Evolutionary conservation across 2,797 vertebrate genomes (phyloP).

Genomic region (Poeciliopsis gracilis): DNA sequence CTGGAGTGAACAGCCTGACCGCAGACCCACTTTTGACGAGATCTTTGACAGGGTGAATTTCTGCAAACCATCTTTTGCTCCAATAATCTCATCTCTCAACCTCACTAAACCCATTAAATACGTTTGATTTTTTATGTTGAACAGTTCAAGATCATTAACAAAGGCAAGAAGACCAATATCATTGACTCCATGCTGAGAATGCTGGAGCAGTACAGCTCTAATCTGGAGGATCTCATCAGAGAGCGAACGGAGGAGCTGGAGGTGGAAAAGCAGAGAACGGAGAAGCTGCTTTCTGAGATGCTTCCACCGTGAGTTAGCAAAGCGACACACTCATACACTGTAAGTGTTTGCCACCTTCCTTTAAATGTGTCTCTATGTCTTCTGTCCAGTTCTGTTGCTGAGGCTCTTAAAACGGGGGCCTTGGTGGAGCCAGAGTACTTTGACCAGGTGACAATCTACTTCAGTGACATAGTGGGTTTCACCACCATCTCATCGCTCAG

Average conservation of each 20-base stretch:
- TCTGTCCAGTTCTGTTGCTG: conserved; percentile 87
- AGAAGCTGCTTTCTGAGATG: conserved; percentile 86
- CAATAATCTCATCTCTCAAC: not conserved
- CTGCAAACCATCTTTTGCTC: not conserved
- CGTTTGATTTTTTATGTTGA: not conserved
- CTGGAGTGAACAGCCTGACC: conserved; percentile 86
- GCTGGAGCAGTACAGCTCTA: conserved; percentile 87
- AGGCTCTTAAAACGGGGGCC: conserved; percentile 89
- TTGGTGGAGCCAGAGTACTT: conserved; percentile 92
- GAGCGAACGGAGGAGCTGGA: conserved; percentile 86
- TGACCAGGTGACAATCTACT: conserved; percentile 94
- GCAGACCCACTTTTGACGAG: conserved; percentile 84
- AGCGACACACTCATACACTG: not conserved
- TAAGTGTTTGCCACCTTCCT: not conserved
- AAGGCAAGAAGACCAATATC: conserved; percentile 88
- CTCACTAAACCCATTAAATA: not conserved
- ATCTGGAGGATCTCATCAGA: conserved; percentile 85
- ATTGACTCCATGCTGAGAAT: conserved; percentile 88
- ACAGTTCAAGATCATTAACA: conserved; percentile 87
- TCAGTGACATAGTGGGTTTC: conserved; percentile 93
- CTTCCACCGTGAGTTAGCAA: conserved; percentile 81
- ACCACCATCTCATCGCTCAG: conserved; percentile 94
- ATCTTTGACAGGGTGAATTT: conserved; percentile 85
- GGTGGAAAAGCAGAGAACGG: conserved; percentile 86
- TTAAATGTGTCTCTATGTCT: not conserved